phyloP scores from a whole-genome alignment of 2,888 invertebrate genomes.

The Eupeodes luniger region DNA sequence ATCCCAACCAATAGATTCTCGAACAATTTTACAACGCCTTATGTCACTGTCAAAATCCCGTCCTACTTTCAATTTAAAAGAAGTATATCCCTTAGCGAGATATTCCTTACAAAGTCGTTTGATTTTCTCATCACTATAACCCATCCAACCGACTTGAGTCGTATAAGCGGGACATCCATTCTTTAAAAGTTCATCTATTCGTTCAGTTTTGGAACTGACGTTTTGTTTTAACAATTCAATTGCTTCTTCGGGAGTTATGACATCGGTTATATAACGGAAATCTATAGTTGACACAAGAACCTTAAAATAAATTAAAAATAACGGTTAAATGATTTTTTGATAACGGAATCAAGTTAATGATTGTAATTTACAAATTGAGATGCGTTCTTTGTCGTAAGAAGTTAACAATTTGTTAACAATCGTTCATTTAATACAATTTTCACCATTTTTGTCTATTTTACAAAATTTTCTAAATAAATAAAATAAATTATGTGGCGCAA shows the following conservation, averaged over 20 bases:
- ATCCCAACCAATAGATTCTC: slow-evolving; percentile 90
- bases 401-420: too few species aligned
- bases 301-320: slow-evolving; percentile 30
- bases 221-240: slow-evolving; percentile 88
- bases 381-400: too few species aligned
- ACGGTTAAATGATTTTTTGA: too few species aligned
- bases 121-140: slow-evolving; percentile 92
- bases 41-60: slow-evolving; percentile 90
- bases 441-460: too few species aligned
- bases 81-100: slow-evolving; percentile 89
- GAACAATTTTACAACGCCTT: slow-evolving; percentile 89
- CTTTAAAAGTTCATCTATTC: slow-evolving; percentile 87
- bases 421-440: too few species aligned
- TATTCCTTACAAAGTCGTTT: slow-evolving; percentile 89
- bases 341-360: too few species aligned
- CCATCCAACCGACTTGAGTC: slow-evolving; percentile 95
- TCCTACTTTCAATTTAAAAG: slow-evolving; percentile 97
- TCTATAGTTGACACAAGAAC: slow-evolving; percentile 92
- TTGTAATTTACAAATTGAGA: too few species aligned
- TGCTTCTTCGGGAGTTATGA: slow-evolving; percentile 93
- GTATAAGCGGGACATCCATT: slow-evolving; percentile 94
- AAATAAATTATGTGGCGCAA: too few species aligned
- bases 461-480: too few species aligned
- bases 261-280: slow-evolving; percentile 93
- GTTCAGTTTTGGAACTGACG: slow-evolving; percentile 86